phyloP scores from a whole-genome alignment of 1,140 invertebrate genomes.

The Drosophila bifasciata region DNA sequence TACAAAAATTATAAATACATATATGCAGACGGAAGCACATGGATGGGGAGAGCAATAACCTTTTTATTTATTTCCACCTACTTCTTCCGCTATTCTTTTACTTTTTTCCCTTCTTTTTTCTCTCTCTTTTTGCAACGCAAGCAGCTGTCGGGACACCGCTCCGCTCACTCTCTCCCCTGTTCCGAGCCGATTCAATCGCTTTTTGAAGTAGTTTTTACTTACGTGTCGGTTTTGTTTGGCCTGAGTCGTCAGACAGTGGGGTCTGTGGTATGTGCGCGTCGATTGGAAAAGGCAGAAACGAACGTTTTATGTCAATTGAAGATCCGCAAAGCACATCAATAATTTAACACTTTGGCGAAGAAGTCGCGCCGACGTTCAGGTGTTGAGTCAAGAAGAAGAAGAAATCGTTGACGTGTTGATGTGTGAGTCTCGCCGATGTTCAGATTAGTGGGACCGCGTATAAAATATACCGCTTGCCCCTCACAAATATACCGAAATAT shows the following conservation, averaged over 20 bases:
- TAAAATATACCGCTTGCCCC: no score
- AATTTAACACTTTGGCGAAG: slow-evolving; percentile 14
- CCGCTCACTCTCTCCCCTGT: neutral
- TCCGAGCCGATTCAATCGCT: neutral
- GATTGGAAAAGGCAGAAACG: no score
- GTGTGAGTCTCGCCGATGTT: no score
- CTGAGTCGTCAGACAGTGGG: neutral
- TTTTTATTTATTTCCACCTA: slow-evolving; percentile 19
- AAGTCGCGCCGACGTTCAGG: slow-evolving; percentile 34
- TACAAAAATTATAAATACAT: slow-evolving; percentile 1
- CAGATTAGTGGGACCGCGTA: no score
- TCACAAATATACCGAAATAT: no score
- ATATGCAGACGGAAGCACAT: neutral
- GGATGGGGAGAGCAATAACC: slow-evolving; percentile 51
- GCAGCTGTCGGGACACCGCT: slow-evolving; percentile 48
- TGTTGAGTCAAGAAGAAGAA: slow-evolving; percentile 59
- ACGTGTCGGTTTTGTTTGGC: slow-evolving; percentile 30
- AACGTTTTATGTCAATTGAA: slow-evolving; percentile 10
- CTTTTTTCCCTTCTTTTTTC: slow-evolving; percentile 19
- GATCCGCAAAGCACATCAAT: slow-evolving; percentile 8
- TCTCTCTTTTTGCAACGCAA: slow-evolving; percentile 70
- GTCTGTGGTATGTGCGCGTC: no score
- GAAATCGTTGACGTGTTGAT: slow-evolving; percentile 78
- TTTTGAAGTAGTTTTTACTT: slow-evolving; percentile 26
- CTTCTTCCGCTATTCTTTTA: slow-evolving; percentile 30